A percentile compares a stretch with the other conserved stretches of the same genome.
phyloP scores from a whole-genome alignment of 2,113 vertebrate genomes.

The Hepsetus odoe region DNA sequence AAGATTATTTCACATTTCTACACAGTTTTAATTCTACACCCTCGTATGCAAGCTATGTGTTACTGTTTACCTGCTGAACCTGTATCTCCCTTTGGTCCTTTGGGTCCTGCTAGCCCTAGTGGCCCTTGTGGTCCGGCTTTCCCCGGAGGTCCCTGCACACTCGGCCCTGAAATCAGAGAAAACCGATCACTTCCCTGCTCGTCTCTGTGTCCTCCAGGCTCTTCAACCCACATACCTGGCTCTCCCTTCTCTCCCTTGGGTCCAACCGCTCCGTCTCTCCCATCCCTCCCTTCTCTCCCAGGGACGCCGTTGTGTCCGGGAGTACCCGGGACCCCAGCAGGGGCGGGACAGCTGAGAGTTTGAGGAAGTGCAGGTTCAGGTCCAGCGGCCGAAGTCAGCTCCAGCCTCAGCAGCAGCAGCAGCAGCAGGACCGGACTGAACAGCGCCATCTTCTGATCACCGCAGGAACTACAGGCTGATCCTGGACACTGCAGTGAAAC shows the following conservation, averaged over 20 bases:
- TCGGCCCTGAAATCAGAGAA: conserved; percentile 22
- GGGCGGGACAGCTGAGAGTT: conserved; percentile 31
- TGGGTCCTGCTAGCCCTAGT: conserved; percentile 11
- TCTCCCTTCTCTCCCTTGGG: conserved; percentile 53
- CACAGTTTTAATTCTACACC: too few species aligned
- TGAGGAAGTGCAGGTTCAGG: conserved; percentile 20
- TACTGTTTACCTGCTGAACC: conserved; percentile 35
- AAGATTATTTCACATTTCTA: too few species aligned
- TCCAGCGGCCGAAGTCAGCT: not conserved
- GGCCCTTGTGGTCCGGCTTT: conserved; percentile 38
- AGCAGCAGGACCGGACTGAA: conserved; percentile 17
- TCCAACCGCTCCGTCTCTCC: conserved; percentile 33
- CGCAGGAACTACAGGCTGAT: too few species aligned
- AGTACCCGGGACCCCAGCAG: conserved; percentile 37
- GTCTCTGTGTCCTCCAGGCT: not conserved
- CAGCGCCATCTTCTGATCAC: conserved; percentile 39
- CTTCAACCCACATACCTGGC: conserved; percentile 17
- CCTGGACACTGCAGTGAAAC: too few species aligned
- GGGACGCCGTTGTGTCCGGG: conserved; percentile 44
- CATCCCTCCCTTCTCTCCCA: conserved; percentile 43
- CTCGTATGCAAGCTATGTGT: too few species aligned
- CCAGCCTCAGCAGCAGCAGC: conserved; percentile 1
- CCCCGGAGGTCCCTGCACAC: conserved; percentile 44
- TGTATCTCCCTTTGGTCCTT: conserved; percentile 14
- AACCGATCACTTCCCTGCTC: not conserved